Evolutionary conservation across 2,888 invertebrate genomes (phyloP).

Genomic region (Tiphia femorata): DNA sequence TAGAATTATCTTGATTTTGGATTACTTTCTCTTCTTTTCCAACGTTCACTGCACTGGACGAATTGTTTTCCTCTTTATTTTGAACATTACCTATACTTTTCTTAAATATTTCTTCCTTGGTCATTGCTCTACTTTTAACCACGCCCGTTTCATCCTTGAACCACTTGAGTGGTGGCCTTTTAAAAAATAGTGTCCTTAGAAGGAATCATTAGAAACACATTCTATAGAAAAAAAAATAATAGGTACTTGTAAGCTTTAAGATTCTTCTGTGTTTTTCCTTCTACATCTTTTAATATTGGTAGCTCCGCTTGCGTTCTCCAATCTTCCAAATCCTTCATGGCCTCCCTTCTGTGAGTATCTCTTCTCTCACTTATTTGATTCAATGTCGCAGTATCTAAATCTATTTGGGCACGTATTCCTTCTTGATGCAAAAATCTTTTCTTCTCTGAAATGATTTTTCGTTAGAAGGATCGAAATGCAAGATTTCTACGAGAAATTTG

Average conservation of each 20-base stretch:
- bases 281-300: slow-evolving; percentile 43
- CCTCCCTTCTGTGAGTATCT: slow-evolving; percentile 74
- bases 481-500: neutral
- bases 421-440: slow-evolving; percentile 73
- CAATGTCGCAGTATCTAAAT: slow-evolving; percentile 73
- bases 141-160: slow-evolving; percentile 39
- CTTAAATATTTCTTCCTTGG: slow-evolving; percentile 18
- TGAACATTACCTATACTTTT: slow-evolving; percentile 1
- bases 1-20: too few species aligned
- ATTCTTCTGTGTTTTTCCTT: slow-evolving; percentile 50
- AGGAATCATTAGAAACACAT: neutral
- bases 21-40: neutral
- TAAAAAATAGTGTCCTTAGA: slow-evolving; percentile 8
- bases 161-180: slow-evolving; percentile 54
- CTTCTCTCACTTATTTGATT: slow-evolving; percentile 76
- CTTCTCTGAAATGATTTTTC: slow-evolving; percentile 59
- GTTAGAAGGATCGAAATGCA: neutral
- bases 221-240: neutral
- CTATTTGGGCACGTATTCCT: slow-evolving; percentile 74
- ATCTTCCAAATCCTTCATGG: slow-evolving; percentile 77
- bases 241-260: slow-evolving; percentile 53
- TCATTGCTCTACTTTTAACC: slow-evolving; percentile 29
- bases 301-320: slow-evolving; percentile 69
- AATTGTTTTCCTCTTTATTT: slow-evolving; percentile 26
- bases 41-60: neutral